Base-by-base conservation (phyloP, 2,113 vertebrate species). In the Oreochromis tanganicae region DNA sequence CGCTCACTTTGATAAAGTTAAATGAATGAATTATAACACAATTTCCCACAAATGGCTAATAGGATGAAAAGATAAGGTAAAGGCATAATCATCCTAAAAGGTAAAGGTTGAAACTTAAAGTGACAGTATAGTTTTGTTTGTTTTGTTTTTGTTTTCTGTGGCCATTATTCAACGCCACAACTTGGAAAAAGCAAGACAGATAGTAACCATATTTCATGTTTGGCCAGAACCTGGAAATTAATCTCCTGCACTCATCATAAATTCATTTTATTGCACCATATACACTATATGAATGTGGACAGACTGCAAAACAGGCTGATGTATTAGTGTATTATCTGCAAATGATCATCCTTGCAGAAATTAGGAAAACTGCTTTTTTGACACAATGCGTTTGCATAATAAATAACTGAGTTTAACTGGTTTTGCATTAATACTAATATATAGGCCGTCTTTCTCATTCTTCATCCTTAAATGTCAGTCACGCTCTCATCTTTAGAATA, bases 381-480 rank as follows among this genome's bases (percentile, higher is more conserved):
- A 63, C 17, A n/a, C 32, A 19, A n/a, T 11, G 5, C 9, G 36
- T 36, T 36, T 36, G 14, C 6, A 59, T 16, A 29, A 63, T 19
- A n/a, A 63, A 63, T 36, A 36, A 63, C 5, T 1, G 2, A 14
- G 12, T n/a, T 9, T 13, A 7, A 66, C 11, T 43, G 48, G 12
- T 19, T 27, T 80, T 17, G 59, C 6, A 34, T 57, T 54, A 73
- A 48, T n/a, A 14, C 50, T 46, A 8, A 54, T 27, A 21, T 38
- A 24, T 41, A 56, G 6, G 34, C 46, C n/a, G 27, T 38, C 16
- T 80, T 52, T 55, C 41, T 83, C 27, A 24, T 55, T 61, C 43
- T 54, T 57, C 38, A 24, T 79, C 21, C 16, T 71, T 54, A 87
- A 86, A 91, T 90, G 90, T 86, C 87, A 85, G 43, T 81, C 81